Evolutionary conservation across 2,113 vertebrate genomes (phyloP), one percentile per base, ranked within the genome.

Genomic region (Carassius carassius): DNA sequence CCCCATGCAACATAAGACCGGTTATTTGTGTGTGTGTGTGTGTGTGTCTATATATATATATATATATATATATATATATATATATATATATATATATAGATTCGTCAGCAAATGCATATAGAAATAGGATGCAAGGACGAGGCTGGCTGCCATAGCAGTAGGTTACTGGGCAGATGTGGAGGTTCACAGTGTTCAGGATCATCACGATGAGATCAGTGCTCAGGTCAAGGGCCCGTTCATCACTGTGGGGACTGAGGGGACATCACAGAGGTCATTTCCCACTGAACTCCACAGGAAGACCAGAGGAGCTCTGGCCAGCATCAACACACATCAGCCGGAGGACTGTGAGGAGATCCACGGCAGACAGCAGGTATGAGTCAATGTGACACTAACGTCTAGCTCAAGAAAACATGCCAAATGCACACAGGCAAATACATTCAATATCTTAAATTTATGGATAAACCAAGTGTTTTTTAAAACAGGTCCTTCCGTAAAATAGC

Each of bases 71-170:
- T 41, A 41, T 41, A 41, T 41, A 41, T 41, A 41, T 5, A 41
- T 41, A 41, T 41, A 41, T 41, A 41, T 41, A 41, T 41, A 41
- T 41, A 41, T 41, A 41, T 41, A 41, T 41, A 69, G 44, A 49
- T 51, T 79, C 7, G 5, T 44, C n/a, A 63, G 13, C n/a, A 47
- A 41, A 29, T 69, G 62, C 79, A 67, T 69, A 51, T 49, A 81
- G 58, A 81, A 21, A 49, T 35, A 25, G 9, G 62, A 49, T 44
- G 41, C 79, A 65, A 80, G 78, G 78, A 80, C 78, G 11, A 41
- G 60, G 19, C 58, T 63, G 5, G 62, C 41, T 67, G 62, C 16
- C 32, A 23, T 21, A 51, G 4, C 78, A n/a, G 37, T 41, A 44
- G 37, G 60, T 32, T 32, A 1, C 32, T 51, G 60, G 44, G 78